Base-by-base conservation (phyloP, 1,140 invertebrate species). In the Drosophila nikananu region DNA sequence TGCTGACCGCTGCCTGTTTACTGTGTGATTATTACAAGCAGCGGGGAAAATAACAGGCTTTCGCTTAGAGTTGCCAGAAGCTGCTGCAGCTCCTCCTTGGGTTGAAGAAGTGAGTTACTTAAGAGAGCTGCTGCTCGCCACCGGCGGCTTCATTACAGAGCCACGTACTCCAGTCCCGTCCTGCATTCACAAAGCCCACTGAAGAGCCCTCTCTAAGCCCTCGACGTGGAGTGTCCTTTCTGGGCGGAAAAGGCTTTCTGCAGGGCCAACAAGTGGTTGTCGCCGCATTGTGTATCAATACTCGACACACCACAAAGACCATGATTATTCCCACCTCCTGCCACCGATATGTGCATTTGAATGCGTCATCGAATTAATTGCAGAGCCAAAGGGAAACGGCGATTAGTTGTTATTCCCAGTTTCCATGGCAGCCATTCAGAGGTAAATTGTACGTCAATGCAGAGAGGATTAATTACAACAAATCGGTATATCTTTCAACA, bases 11-110 rank as follows among this genome's bases (percentile, higher is more conserved):
- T 89, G 84, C 72, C 84, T 90, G 84, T 90, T 90, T 84, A 75
- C 84, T 90, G 74, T 90, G 86, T 81, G 86, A 89, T 89, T 90
- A 89, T 89, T 89, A 89, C 86, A 84, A 79, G 83, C 64, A 74
- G 70, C 68, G 71, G 30, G 81, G 77, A 87, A 87, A 87, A 87
- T 89, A 89, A 89, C 86, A 89, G 84, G 84, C 84, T 90, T 76
- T 84, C 71, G 86, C 84, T 86, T 84, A 83, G 80, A 87, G 80
- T 77, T 72, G 46, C 65, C 66, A 81, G 27, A 49, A 70, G 51
- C 57, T 63, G 76, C 25, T 15, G 44, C 12, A 23, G 25, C 48
- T 27, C 37, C 35, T 39, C 65, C 54, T 55, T 57, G 35, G 54
- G 49, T 49, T 39, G 35, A 49, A 55, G 49, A 81, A 83, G 77